phyloP scores from a whole-genome alignment of 1,140 invertebrate genomes.

The Diploscapter pachys region DNA sequence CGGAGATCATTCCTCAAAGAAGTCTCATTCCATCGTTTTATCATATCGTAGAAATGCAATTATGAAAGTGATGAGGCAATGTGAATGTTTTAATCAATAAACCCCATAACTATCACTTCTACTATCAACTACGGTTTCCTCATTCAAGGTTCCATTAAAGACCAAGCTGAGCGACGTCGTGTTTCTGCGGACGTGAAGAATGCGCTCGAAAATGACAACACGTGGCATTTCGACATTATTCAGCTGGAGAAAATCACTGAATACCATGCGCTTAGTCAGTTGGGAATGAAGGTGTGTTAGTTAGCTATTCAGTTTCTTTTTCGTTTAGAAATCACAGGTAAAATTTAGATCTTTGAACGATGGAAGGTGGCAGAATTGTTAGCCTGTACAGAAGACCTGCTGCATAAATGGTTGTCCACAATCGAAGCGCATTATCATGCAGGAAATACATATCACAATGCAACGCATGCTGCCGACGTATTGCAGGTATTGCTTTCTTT shows the following conservation, averaged over 20 bases:
- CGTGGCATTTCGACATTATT: slow-evolving; percentile 92
- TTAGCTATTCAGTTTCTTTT: too few species aligned
- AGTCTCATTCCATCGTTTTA: too few species aligned
- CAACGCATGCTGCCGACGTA: slow-evolving; percentile 86
- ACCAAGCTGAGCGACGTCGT: slow-evolving; percentile 33
- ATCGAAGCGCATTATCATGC: slow-evolving; percentile 88
- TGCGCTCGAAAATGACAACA: slow-evolving; percentile 75
- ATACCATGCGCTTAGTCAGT: slow-evolving; percentile 52
- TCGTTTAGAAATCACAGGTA: neutral
- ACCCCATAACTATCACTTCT: too few species aligned
- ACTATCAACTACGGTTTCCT: too few species aligned
- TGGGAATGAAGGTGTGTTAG: slow-evolving; percentile 47
- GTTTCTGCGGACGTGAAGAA: slow-evolving; percentile 68
- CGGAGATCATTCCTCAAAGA: too few species aligned
- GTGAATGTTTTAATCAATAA: too few species aligned
- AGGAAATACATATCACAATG: slow-evolving; percentile 90
- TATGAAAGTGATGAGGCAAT: too few species aligned
- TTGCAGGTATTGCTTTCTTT: slow-evolving; percentile 64
- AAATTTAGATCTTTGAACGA: slow-evolving; percentile 53
- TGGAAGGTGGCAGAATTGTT: slow-evolving; percentile 56
- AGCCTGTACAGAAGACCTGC: slow-evolving; percentile 44
- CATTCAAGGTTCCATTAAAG: slow-evolving; percentile 2
- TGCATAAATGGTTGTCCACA: slow-evolving; percentile 60
- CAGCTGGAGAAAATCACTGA: slow-evolving; percentile 81
- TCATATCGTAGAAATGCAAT: too few species aligned